Percentiles rank a stretch among this genome's conserved stretches.
Evolutionary conservation across 2,797 vertebrate genomes (phyloP).

Genomic region (Anisognathus igniventris): DNA sequence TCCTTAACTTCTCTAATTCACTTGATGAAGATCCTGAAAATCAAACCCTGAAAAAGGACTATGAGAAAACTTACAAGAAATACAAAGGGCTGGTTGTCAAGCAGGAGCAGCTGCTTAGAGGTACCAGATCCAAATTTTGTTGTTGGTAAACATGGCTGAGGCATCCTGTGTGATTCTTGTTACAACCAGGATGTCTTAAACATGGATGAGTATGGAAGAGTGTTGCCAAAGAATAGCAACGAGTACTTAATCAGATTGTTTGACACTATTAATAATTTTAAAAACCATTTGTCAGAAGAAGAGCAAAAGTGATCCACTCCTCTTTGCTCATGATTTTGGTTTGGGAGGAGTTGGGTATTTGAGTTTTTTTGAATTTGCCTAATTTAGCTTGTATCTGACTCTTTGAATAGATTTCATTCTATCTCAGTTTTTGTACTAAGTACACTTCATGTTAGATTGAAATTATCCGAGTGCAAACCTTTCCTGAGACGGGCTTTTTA

Average conservation of each 20-base stretch:
- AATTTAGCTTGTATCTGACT: background rate
- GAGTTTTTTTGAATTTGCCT: background rate
- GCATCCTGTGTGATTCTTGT: background rate
- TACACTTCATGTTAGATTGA: background rate
- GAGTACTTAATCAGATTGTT: background rate
- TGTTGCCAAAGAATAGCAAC: background rate
- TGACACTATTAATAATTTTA: background rate
- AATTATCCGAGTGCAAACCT: background rate
- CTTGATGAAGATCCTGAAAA: slow-evolving; percentile 88
- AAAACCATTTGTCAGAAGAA: background rate
- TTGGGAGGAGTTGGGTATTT: background rate
- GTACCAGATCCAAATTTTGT: slow-evolving; percentile 67
- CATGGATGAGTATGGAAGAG: background rate
- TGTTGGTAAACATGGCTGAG: background rate
- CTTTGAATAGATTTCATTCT: background rate
- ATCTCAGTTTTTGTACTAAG: background rate
- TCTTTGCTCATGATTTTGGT: background rate
- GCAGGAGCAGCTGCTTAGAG: slow-evolving; percentile 92
- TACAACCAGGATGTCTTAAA: background rate
- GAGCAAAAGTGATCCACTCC: background rate
- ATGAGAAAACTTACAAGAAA: slow-evolving; percentile 90
- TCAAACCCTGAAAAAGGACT: slow-evolving; percentile 87
- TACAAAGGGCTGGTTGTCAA: slow-evolving; percentile 89
- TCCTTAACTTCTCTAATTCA: slow-evolving; percentile 77
- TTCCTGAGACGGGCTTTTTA: background rate